These are phyloP conservation scores for Thunnus maccoyii DNA, from an alignment of 2,113 vertebrate genomes.

Conservation along the genomic window DNA sequence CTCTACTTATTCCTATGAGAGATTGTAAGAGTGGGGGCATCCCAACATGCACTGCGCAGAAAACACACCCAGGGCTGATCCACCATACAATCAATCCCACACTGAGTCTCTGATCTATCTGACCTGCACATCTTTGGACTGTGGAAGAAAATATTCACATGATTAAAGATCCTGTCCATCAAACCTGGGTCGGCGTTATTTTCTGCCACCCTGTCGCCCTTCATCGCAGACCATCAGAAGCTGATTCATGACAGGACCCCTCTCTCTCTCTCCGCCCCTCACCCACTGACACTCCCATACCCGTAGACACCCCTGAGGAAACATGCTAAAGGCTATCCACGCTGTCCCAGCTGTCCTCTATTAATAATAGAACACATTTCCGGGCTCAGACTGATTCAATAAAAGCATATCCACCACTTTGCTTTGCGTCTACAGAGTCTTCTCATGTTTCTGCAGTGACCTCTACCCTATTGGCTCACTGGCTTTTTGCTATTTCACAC, in stretches of 20 bases:
- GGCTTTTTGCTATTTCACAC: slow-evolving; percentile 1
- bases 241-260: slow-evolving; percentile 33
- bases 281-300: slow-evolving; percentile 14
- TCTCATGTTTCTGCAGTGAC: slow-evolving; percentile 40
- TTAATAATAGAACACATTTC: slow-evolving; percentile 75
- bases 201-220: background rate
- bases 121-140: background rate
- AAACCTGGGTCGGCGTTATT: too few relatives aligned
- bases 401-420: slow-evolving; percentile 53
- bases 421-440: slow-evolving; percentile 35
- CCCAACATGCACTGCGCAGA: slow-evolving; percentile 12
- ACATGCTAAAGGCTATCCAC: slow-evolving; percentile 47
- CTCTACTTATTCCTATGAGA: background rate
- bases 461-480: background rate
- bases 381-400: slow-evolving; percentile 39
- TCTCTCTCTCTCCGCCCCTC: background rate
- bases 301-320: slow-evolving; percentile 36
- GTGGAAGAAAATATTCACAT: background rate
- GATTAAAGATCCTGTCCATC: background rate
- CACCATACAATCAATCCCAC: slow-evolving; percentile 3
- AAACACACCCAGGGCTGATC: background rate
- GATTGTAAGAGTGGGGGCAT: background rate
- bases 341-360: slow-evolving; percentile 58
- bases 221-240: slow-evolving; percentile 24
- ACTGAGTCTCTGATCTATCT: background rate